phyloP scores from a whole-genome alignment of 2,113 vertebrate species.

The Gobius niger region DNA sequence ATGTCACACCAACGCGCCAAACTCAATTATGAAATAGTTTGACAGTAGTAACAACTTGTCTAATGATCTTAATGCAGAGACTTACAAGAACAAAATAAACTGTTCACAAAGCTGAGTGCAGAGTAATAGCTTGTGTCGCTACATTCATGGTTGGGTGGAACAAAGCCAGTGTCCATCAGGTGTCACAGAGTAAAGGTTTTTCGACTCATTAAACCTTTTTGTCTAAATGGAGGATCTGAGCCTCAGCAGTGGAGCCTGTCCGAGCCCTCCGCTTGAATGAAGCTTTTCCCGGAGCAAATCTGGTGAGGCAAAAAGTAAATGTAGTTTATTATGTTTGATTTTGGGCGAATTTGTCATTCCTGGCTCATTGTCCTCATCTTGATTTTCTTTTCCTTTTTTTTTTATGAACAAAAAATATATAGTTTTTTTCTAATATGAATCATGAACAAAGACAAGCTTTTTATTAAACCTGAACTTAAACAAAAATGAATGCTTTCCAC shows the following conservation, averaged over 20 bases:
- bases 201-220: slow-evolving; percentile 55
- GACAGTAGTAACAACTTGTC: background rate
- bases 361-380: too few species aligned
- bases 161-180: slow-evolving; percentile 13
- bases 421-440: too few species aligned
- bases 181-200: slow-evolving; percentile 50
- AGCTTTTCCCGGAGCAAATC: slow-evolving; percentile 13
- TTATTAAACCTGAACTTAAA: too few species aligned
- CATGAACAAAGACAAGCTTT: too few species aligned
- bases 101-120: slow-evolving; percentile 21
- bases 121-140: slow-evolving; percentile 28
- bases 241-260: background rate
- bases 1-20: too few species aligned
- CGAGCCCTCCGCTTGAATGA: slow-evolving; percentile 13
- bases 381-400: too few species aligned
- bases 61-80: background rate
- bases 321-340: too few species aligned
- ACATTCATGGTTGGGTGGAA: slow-evolving; percentile 15
- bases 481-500: too few species aligned
- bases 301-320: slow-evolving; percentile 16
- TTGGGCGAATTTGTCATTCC: too few species aligned
- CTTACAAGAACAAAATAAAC: background rate
- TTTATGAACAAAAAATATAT: too few species aligned
- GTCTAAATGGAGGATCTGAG: slow-evolving; percentile 42
- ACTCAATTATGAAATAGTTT: background rate